Percentiles rank a stretch among this genome's conserved stretches.
Evolutionary conservation across 2,888 invertebrate species (phyloP).

Genomic region (Himalopsyche japonica): DNA sequence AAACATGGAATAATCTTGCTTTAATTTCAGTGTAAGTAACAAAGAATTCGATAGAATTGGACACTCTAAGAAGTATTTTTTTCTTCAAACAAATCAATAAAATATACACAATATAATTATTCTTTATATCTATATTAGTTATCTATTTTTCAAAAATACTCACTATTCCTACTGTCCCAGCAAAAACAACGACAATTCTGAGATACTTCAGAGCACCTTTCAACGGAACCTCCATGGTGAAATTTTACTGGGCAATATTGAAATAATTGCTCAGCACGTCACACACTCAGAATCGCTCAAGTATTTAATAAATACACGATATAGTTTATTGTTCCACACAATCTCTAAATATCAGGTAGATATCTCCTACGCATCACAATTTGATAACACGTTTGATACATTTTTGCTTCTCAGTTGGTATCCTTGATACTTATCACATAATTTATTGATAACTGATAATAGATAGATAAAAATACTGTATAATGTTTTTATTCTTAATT

Average conservation of each 20-base stretch:
- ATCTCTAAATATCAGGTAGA: neutral
- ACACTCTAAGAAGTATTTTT: too few relatives aligned
- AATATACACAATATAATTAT: too few relatives aligned
- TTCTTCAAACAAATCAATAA: too few relatives aligned
- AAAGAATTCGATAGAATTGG: too few relatives aligned
- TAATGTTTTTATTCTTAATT: too few relatives aligned
- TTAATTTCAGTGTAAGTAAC: too few relatives aligned
- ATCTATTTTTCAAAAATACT: neutral
- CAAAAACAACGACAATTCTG: neutral
- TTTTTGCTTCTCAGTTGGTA: neutral
- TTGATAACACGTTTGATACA: neutral
- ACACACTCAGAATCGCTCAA: neutral
- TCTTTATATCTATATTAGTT: too few relatives aligned
- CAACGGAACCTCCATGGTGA: neutral
- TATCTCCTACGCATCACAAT: neutral
- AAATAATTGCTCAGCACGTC: neutral
- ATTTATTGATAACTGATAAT: neutral
- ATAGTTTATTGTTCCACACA: neutral
- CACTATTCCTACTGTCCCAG: neutral
- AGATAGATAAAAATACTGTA: neutral
- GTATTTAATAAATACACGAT: neutral
- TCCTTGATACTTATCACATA: neutral
- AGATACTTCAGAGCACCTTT: constrained; percentile 4
- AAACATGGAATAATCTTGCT: too few relatives aligned
- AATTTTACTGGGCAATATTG: neutral